Base-by-base conservation (phyloP, 1,140 invertebrate species). In the Aphelinus atriplicis region DNA sequence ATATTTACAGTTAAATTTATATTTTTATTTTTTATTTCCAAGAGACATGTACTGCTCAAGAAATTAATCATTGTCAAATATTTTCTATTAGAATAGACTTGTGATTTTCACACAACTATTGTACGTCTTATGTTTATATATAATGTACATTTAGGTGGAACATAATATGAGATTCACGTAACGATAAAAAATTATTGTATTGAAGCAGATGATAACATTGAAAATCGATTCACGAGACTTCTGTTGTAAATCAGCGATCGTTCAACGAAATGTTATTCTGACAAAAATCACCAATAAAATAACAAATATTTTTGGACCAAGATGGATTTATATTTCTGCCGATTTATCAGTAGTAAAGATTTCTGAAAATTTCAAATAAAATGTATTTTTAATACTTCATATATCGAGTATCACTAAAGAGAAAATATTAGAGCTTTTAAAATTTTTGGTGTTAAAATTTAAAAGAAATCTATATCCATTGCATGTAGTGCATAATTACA, bases 301-400 rank as follows among this genome's bases (percentile, higher is more conserved):
- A 43, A 66, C 50, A 76, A 73, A 73, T 63, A 69, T 64, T 79
- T 55, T 82, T 72, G 73, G 58, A 76, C 73, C 78, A 80, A 78
- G 56, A 67, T 70, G 57, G 42, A 46, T 71, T 65, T 79, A 74
- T 79, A 79, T 76, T 78, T 79, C 61, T 66, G 71, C 69, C 80
- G 79, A 64, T 73, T 76, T 81, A 66, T 73, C 66, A 78, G 76
- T 72, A 71, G 26, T 26, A 75, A 71, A 60, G 42, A 48, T 74
- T 58, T 56, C 66, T 51, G 72, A 76, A 66, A 75, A 79, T 79
- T 81, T 71, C 78, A 81, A 53, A 78, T 73, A 47, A 77, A 78
- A 78, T 75, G 78, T 82, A 82, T 83, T 82, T 83, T 82, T 80
- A 79, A 80, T 83, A 82, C 79, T 9, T 65, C 4, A 63, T 75